Base-by-base conservation (phyloP, 2,113 vertebrate genomes). In the Bostrychus sinensis region DNA sequence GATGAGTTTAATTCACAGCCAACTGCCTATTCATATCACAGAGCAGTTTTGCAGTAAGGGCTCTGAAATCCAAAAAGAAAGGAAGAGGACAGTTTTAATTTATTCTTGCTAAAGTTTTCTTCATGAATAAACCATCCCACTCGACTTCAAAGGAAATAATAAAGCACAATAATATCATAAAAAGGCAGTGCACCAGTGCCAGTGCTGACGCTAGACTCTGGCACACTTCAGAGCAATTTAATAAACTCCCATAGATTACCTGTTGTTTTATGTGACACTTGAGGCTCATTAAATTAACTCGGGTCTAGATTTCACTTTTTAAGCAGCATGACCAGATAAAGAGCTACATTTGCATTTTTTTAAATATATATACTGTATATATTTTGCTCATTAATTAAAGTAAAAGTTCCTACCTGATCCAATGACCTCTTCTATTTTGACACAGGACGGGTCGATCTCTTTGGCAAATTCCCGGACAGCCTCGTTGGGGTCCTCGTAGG, bases 401-500 rank as follows among this genome's bases (percentile, higher is more conserved):
- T 56, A 9, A n/a, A 43, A 51, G 37, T 41, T 13, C 69, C 37
- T 79, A 90, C 89, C 89, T 86, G 89, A 89, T 51, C 89, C 89
- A 0, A 91, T 82, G 51, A 91, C 89, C 57, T 91, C 89, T 64
- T 91, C 89, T 48, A 91, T 91, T 77, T 91, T 91, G 46, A 91
- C 86, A 53, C 88, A 87, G 17, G 85, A 87, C 3, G 88, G 78
- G 57, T 91, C 89, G 8, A 91, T 91, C 72, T 91, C 89, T 48
- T 91, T 91, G 70, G 89, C 88, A 16, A 91, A 91, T 62, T 91
- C 89, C 14, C 77, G 65, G 17, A 91, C 89, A 0, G 89, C 89
- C 74, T 91, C 89, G 4, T 91, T 91, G 67, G 89, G 96, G 72
- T 98, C 96, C 80, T 98, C 96, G 0, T 98, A 98, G 70, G 96